Percentiles rank a stretch among this genome's conserved stretches.
phyloP scores from a whole-genome alignment of 2,113 vertebrate species.

The Columbina picui region DNA sequence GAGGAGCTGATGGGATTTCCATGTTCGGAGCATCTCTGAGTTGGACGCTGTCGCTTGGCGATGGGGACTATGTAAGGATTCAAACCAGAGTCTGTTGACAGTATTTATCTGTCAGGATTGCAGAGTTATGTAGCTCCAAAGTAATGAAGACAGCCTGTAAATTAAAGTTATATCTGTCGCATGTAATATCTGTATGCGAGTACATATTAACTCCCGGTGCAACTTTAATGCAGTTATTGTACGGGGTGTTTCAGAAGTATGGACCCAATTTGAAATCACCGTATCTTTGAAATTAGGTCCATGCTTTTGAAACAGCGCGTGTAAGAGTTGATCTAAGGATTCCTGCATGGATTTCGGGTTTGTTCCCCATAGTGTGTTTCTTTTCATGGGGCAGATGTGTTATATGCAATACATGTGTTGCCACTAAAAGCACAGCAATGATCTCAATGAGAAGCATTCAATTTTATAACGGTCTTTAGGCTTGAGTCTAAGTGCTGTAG shows the following conservation, averaged over 20 bases:
- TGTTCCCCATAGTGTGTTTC: background rate
- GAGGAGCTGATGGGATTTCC: background rate
- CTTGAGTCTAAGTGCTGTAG: background rate
- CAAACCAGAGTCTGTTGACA: background rate
- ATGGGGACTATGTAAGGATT: background rate
- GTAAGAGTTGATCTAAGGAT: background rate
- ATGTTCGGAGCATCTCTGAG: accelerated
- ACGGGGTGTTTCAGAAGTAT: no score
- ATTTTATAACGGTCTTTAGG: background rate
- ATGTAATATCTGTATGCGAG: no score
- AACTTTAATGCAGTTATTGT: background rate
- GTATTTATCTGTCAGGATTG: background rate
- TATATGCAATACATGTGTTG: background rate
- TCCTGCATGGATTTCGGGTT: background rate
- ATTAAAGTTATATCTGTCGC: background rate
- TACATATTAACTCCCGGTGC: background rate
- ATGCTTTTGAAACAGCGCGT: no score
- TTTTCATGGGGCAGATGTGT: background rate
- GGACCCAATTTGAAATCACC: no score
- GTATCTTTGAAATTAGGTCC: no score
- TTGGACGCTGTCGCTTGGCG: accelerated
- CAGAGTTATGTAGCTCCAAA: accelerated
- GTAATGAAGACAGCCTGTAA: background rate
- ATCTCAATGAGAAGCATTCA: background rate
- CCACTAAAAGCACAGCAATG: background rate